A percentile compares a stretch with the other conserved stretches of the same genome.
phyloP scores from a whole-genome alignment of 2,113 vertebrate genomes.

The Fukomys damarensis region DNA sequence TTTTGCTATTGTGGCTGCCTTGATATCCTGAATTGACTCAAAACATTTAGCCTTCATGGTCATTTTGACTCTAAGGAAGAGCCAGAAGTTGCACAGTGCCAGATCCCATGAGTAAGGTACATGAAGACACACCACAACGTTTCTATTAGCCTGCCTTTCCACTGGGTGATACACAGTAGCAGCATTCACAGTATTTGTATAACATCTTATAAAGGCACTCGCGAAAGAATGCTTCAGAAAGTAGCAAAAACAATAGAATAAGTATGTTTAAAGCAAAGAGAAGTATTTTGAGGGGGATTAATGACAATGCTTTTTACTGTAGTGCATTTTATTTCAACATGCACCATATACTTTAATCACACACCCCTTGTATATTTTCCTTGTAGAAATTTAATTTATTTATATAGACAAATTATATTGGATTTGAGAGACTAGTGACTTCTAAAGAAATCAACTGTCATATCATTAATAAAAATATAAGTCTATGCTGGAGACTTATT shows the following conservation, averaged over 20 bases:
- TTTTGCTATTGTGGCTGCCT: neutral
- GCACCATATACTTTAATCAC: no score
- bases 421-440: neutral
- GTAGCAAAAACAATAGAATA: neutral
- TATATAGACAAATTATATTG: neutral
- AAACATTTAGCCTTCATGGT: neutral
- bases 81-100: neutral
- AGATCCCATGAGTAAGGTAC: neutral
- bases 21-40: neutral
- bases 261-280: neutral
- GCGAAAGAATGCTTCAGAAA: neutral
- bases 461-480: neutral
- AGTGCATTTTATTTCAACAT: no score
- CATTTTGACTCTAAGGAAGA: neutral
- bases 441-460: neutral
- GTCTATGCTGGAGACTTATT: neutral
- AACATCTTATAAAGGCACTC: neutral
- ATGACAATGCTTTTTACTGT: no score
- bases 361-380: neutral
- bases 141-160: neutral
- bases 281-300: neutral
- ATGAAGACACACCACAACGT: neutral
- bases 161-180: neutral
- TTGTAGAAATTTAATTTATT: neutral
- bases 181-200: neutral